Evolutionary conservation across 2,888 invertebrate species (phyloP).

Genomic region (Lobophora halterata): DNA sequence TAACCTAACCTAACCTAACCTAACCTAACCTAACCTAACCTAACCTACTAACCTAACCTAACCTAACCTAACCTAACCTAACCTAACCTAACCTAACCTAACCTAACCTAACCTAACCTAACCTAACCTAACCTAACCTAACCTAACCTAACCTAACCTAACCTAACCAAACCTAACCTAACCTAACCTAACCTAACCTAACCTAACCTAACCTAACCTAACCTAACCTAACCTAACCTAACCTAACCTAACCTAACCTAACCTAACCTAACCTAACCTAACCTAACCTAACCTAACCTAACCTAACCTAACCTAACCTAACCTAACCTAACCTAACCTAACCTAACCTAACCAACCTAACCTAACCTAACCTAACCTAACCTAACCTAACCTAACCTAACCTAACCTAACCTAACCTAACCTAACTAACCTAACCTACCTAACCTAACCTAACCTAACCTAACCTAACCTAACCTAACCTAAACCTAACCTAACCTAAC

Average conservation of each 20-base stretch:
- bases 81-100: slow-evolving; percentile 23
- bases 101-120: slow-evolving; percentile 24
- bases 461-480: slow-evolving; percentile 26
- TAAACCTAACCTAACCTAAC: slow-evolving; percentile 30
- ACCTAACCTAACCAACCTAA: slow-evolving; percentile 32
- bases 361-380: slow-evolving; percentile 33
- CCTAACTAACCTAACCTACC: slow-evolving; percentile 28
- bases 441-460: slow-evolving; percentile 25
- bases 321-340: slow-evolving; percentile 33
- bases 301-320: slow-evolving; percentile 32
- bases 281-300: slow-evolving; percentile 32
- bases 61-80: slow-evolving; percentile 24
- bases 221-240: slow-evolving; percentile 24
- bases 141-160: slow-evolving; percentile 24
- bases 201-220: slow-evolving; percentile 23
- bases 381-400: slow-evolving; percentile 32
- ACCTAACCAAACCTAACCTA: slow-evolving; percentile 24
- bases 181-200: slow-evolving; percentile 22
- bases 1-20: slow-evolving; percentile 21
- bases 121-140: slow-evolving; percentile 24
- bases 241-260: slow-evolving; percentile 25
- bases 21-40: slow-evolving; percentile 21
- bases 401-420: slow-evolving; percentile 30
- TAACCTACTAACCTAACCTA: slow-evolving; percentile 22
- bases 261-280: slow-evolving; percentile 32